These are phyloP conservation scores for Neomorphus geoffroyi DNA, from an alignment of 2,797 vertebrate genomes.

Conservation along the genomic window DNA sequence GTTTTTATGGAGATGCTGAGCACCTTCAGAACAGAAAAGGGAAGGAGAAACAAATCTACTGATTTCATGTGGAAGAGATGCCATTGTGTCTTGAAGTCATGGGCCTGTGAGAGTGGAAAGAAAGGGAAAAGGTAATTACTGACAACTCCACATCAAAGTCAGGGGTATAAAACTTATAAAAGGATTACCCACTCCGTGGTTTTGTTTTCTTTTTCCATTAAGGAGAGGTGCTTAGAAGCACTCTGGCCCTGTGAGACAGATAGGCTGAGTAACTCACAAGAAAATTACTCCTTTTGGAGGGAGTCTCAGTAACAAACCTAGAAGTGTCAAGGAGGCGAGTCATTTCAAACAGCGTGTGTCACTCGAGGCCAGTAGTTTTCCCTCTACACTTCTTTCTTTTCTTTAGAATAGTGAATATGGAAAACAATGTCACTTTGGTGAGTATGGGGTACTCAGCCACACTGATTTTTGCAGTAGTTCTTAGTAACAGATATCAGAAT, in stretches of 20 bases:
- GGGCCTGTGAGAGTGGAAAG: neutral
- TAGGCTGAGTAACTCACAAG: constrained; percentile 8
- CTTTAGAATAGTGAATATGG: neutral
- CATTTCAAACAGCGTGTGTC: neutral
- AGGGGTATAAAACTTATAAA: constrained; percentile 30
- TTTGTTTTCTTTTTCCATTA: neutral
- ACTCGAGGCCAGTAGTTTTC: neutral
- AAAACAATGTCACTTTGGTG: neutral
- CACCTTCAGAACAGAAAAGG: neutral
- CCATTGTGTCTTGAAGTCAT: neutral
- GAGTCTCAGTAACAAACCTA: neutral
- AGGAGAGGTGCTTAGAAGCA: neutral
- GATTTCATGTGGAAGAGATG: neutral
- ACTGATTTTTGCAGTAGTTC: neutral
- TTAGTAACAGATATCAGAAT: neutral
- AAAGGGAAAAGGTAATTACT: constrained; percentile 7
- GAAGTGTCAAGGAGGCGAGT: neutral
- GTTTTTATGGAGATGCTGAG: neutral
- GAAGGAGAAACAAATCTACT: neutral
- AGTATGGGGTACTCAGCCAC: neutral
- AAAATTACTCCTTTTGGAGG: constrained; percentile 18
- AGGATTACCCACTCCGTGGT: neutral
- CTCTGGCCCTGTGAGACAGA: constrained; percentile 30
- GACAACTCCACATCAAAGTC: constrained; percentile 13
- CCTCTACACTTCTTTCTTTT: neutral